Base-by-base conservation (phyloP, 1,140 invertebrate species). In the Phortica variegata region DNA sequence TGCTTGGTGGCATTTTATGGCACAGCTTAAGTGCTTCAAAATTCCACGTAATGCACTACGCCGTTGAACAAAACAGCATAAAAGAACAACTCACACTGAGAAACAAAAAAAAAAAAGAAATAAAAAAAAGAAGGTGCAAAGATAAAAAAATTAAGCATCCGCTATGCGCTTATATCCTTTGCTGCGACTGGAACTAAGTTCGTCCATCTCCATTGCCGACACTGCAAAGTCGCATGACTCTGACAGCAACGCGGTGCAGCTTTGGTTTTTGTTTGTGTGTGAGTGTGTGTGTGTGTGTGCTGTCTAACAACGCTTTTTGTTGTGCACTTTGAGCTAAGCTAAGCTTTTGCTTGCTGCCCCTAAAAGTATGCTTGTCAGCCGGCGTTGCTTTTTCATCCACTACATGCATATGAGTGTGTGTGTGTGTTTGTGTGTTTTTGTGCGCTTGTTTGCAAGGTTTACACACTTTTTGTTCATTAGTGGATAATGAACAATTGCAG, bases 21-120 rank as follows among this genome's bases (percentile, higher is more conserved):
- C 55, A 58, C 63, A 69, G 63, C 63, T 68, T 68, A 63, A 69
- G 63, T 68, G 63, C 57, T 68, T 68, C 63, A 68, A 68, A 68
- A 68, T 68, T 68, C 63, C 63, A 68, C 63, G 63, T 68, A 68
- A 68, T 68, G 63, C 65, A 68, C 63, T 68, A n/a, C n/a, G n/a
- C n/a, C n/a, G n/a, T n/a, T n/a, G n/a, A n/a, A n/a, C 63, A 68
- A 68, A 68, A 63, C 63, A 62, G 56, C 56, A 56, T 9, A 29
- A 29, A 68, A 59, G 60, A 55, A 44, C 61, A 48, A 60, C 58
- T 12, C 26, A 29, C n/a, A n/a, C n/a, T 6, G 23, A 19, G 36
- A 57, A 60, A 51, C 31, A 43, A 32, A 33, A 40, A 38, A 43
- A 48, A 54, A 60, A 47, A 63, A 60, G 51, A 53, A 57, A 63